These are phyloP conservation scores for Eudyptes chrysolophus DNA, from an alignment of 2,113 vertebrate species.

Conservation along the genomic window DNA sequence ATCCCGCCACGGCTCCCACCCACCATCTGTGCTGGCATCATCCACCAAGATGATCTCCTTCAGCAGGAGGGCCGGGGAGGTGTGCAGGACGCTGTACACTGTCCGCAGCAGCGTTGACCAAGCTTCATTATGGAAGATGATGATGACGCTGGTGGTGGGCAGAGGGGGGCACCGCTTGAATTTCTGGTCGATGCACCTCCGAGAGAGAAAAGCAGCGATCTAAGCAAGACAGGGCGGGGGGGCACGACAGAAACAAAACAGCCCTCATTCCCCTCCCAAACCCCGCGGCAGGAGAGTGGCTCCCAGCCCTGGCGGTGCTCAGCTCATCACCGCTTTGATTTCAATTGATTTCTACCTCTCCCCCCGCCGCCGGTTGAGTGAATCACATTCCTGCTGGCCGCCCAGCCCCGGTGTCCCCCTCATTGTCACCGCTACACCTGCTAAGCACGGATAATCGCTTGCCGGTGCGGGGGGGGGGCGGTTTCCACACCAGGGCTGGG, in stretches of 20 bases:
- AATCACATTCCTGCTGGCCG: not conserved
- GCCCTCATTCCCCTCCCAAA: not conserved
- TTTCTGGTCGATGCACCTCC: conserved; percentile 86
- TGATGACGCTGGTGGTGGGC: conserved; percentile 89
- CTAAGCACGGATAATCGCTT: conserved; percentile 62
- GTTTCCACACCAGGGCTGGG: not conserved
- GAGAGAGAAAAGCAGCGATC: not conserved
- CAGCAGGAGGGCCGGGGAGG: conserved; percentile 85
- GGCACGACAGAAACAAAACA: not conserved
- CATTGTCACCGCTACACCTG: conserved; percentile 63
- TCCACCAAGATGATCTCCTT: conserved; percentile 93
- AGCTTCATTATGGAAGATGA: conserved; percentile 93
- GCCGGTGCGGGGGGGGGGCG: not conserved
- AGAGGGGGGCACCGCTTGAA: conserved; percentile 88
- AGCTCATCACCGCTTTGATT: conserved; percentile 3
- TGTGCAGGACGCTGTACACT: conserved; percentile 91
- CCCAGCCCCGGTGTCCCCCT: not conserved
- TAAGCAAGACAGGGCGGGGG: not conserved
- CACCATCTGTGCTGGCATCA: conserved; percentile 92
- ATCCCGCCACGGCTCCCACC: not conserved
- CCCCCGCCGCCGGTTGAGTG: not conserved
- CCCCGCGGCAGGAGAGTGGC: not conserved
- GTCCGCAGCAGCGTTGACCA: conserved; percentile 91
- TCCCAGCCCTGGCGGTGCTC: not conserved
- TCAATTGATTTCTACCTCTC: conserved; percentile 18